Conservation (phyloP, 2,113 vertebrate genomes). For the Percina caprodes region DNA sequence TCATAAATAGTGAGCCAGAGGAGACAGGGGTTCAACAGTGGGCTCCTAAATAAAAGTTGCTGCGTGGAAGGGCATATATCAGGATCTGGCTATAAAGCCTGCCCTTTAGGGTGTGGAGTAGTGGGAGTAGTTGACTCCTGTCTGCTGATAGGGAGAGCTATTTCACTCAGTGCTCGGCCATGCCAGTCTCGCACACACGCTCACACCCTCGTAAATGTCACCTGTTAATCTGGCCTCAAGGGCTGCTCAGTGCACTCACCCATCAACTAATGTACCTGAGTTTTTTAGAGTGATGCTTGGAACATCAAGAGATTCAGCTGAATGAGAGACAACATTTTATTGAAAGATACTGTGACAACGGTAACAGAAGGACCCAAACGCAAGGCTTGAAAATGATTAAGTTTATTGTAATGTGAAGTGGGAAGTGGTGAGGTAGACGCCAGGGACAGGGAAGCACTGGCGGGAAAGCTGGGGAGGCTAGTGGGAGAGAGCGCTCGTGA, state of each 20-base stretch:
- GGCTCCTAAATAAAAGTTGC: conserved; percentile 84
- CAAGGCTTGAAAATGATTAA: too few relatives aligned
- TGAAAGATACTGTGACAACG: too few relatives aligned
- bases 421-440: too few relatives aligned
- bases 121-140: conserved; percentile 85
- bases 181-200: conserved; percentile 73
- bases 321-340: conserved; percentile 1
- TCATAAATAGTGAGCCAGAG: conserved; percentile 77
- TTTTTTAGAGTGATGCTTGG: conserved; percentile 39
- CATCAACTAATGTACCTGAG: conserved; percentile 48
- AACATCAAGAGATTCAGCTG: conserved; percentile 25
- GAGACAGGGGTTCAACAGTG: conserved; percentile 69
- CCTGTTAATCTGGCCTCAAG: conserved; percentile 84
- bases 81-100: conserved; percentile 81
- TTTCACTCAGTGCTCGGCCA: conserved; percentile 79
- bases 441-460: too few relatives aligned
- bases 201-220: conserved; percentile 83
- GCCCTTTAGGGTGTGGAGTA: conserved; percentile 83
- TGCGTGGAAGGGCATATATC: conserved; percentile 78
- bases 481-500: too few relatives aligned
- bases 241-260: conserved; percentile 76
- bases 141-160: conserved; percentile 80
- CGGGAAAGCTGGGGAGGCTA: too few relatives aligned
- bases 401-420: too few relatives aligned
- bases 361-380: too few relatives aligned